Evolutionary conservation across 1,140 invertebrate species (phyloP).

Genomic region (Cydia strobilella): DNA sequence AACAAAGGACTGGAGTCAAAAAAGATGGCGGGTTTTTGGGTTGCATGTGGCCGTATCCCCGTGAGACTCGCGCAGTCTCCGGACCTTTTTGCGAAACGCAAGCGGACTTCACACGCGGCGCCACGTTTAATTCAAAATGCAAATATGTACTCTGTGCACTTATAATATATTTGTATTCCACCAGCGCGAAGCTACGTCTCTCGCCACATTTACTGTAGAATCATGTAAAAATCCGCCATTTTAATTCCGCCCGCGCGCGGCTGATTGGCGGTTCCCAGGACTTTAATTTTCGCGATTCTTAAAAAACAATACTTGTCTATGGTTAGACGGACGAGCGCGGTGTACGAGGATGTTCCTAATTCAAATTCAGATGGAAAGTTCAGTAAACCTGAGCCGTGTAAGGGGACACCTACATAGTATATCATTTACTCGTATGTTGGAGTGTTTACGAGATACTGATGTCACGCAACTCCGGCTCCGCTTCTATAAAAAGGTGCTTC

Average conservation of each 20-base stretch:
- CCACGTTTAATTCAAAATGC: constrained; percentile 75
- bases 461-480: constrained; percentile 52
- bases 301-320: constrained; percentile 53
- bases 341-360: constrained; percentile 11
- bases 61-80: constrained; percentile 12
- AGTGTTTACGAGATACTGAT: constrained; percentile 59
- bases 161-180: constrained; percentile 75
- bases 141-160: constrained; percentile 73
- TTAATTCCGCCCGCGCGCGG: constrained; percentile 67
- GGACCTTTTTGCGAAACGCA: constrained; percentile 21
- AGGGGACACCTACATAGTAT: constrained; percentile 47
- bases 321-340: constrained; percentile 22
- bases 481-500: constrained; percentile 76
- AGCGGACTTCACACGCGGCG: constrained; percentile 31
- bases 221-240: constrained; percentile 75
- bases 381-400: constrained; percentile 46
- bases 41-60: constrained; percentile 28
- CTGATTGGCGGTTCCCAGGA: constrained; percentile 75
- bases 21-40: constrained; percentile 11
- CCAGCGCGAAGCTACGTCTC: constrained; percentile 59
- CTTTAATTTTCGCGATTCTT: constrained; percentile 73
- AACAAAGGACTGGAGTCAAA: constrained; percentile 6
- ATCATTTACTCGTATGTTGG: constrained; percentile 51
- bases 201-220: constrained; percentile 71
- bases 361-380: constrained; percentile 20